Evolutionary conservation across 2,113 vertebrate genomes (phyloP).

Genomic region (Corythornis cristatus): DNA sequence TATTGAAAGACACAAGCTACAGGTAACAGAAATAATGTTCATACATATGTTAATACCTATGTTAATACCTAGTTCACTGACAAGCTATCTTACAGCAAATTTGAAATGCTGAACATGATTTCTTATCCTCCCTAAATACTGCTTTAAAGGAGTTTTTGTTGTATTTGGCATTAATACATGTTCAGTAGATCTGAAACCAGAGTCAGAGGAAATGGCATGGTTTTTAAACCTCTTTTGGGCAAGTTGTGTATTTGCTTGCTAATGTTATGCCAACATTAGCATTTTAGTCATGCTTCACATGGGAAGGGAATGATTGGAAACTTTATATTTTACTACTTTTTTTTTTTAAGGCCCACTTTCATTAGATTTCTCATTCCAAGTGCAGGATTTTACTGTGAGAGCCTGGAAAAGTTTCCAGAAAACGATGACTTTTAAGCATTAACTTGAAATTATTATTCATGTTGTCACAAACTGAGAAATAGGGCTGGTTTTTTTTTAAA

Average conservation of each 20-base stretch:
- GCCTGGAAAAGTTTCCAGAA: neutral
- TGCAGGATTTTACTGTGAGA: neutral
- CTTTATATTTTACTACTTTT: neutral
- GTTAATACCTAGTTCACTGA: neutral
- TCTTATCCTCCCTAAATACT: neutral
- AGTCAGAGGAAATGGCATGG: neutral
- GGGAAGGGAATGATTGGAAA: neutral
- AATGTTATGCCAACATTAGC: neutral
- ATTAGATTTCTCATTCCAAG: neutral
- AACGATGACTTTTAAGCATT: neutral
- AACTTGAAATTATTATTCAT: neutral
- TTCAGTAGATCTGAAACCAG: neutral
- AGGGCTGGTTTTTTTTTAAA: neutral
- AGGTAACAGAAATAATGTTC: neutral
- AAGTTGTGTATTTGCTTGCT: neutral
- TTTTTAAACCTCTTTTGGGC: neutral
- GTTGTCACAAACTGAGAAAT: neutral
- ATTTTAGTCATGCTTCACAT: neutral
- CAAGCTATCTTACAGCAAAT: neutral
- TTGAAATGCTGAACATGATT: neutral
- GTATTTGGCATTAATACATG: neutral
- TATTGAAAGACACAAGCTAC: neutral
- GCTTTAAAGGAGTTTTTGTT: neutral
- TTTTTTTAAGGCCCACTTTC: neutral
- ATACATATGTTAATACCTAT: neutral